A percentile compares a stretch with the other conserved stretches of the same genome.
Evolutionary conservation across 2,888 invertebrate genomes (phyloP).

Genomic region (Ectobius pallidus): DNA sequence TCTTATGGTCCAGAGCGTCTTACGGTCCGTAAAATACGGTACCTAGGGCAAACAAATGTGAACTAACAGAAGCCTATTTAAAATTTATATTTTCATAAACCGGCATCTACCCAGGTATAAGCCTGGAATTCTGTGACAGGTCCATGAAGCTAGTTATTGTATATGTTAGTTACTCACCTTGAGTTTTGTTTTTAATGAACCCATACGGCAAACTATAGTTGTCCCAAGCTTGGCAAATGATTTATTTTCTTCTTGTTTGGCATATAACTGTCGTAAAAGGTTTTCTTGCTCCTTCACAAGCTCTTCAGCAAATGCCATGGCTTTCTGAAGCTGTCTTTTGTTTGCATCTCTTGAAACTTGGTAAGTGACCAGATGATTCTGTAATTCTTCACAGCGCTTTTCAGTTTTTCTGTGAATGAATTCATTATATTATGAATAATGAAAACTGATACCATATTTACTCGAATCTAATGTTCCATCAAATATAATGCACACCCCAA

Average conservation of each 20-base stretch:
- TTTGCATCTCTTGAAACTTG: constrained; percentile 60
- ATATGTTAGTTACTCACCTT: constrained; percentile 57
- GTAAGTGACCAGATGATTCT: constrained; percentile 56
- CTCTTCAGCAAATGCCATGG: constrained; percentile 60
- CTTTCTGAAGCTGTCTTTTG: constrained; percentile 60
- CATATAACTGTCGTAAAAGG: constrained; percentile 52
- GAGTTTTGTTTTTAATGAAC: constrained; percentile 57
- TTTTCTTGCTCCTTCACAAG: constrained; percentile 61
- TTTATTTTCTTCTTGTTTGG: constrained; percentile 51
- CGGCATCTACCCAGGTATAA: too few relatives aligned
- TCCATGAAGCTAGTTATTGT: too few relatives aligned
- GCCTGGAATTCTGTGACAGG: too few relatives aligned
- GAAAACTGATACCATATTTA: too few relatives aligned
- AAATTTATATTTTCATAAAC: too few relatives aligned
- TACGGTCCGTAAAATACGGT: too few relatives aligned
- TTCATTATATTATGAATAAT: too few relatives aligned
- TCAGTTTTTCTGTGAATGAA: constrained; percentile 56
- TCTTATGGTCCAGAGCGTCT: too few relatives aligned
- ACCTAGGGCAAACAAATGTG: too few relatives aligned
- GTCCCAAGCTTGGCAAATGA: constrained; percentile 57
- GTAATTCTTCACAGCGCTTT: constrained; percentile 56
- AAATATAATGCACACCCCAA: too few relatives aligned
- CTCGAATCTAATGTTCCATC: too few relatives aligned
- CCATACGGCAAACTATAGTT: constrained; percentile 59
- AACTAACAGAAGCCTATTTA: too few relatives aligned